Evolutionary conservation across 2,888 invertebrate genomes (phyloP).

Genomic region (Ochropacha duplaris): DNA sequence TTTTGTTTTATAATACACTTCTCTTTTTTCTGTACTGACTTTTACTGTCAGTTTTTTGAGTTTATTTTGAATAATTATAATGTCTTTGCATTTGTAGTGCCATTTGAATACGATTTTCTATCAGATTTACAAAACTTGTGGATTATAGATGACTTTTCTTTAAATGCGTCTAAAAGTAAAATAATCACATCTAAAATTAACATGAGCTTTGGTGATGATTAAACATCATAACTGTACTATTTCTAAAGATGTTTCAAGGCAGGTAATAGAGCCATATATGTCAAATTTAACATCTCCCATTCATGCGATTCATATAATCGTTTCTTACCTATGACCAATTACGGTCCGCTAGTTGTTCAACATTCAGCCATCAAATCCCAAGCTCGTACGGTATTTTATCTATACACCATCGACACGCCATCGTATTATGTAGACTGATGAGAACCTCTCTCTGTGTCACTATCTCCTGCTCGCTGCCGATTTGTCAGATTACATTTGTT

Average conservation of each 20-base stretch:
- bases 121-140: too few relatives aligned
- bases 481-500: constrained; percentile 10
- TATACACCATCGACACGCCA: constrained; percentile 16
- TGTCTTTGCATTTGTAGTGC: too few relatives aligned
- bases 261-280: not conserved
- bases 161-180: too few relatives aligned
- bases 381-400: constrained; percentile 43
- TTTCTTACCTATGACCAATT: constrained; percentile 5
- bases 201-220: too few relatives aligned
- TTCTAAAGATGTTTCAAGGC: not conserved
- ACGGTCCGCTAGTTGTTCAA: constrained; percentile 1
- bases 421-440: constrained; percentile 16
- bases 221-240: not conserved
- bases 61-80: too few relatives aligned
- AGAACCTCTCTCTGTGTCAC: constrained; percentile 17
- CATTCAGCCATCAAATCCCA: constrained; percentile 16
- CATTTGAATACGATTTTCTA: too few relatives aligned
- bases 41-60: not conserved
- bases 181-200: too few relatives aligned
- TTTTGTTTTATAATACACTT: not conserved
- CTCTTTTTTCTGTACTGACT: not conserved
- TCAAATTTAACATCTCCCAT: not conserved
- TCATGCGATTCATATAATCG: not conserved
- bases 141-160: too few relatives aligned
- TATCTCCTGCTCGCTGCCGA: constrained; percentile 7